These are phyloP conservation scores for Xestia rhomboidea DNA, from an alignment of 2,888 invertebrate species.

Conservation along the genomic window DNA sequence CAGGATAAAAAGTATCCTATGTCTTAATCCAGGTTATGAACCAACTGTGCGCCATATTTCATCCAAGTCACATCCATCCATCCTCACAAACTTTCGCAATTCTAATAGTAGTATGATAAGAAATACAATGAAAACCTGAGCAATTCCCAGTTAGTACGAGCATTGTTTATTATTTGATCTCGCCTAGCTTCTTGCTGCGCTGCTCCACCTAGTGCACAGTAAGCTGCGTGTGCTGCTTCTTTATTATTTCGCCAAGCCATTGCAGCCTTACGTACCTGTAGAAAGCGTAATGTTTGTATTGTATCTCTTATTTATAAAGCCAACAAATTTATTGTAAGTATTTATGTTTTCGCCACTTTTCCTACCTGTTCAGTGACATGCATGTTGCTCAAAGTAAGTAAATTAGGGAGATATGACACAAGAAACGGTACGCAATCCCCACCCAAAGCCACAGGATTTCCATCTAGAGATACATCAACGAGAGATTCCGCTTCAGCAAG, in stretches of 20 bases:
- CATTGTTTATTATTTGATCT: conserved; percentile 96
- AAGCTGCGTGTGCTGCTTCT: conserved; percentile 93
- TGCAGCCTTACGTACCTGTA: conserved; percentile 93
- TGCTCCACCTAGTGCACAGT: conserved; percentile 91
- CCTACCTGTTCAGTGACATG: conserved; percentile 93
- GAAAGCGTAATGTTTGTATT: not conserved
- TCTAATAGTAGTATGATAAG: not conserved
- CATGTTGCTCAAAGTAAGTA: conserved; percentile 94
- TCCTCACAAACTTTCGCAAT: not conserved
- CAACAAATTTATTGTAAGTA: not conserved
- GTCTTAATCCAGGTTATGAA: no score
- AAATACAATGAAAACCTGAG: conserved; percentile 81
- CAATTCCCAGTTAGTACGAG: conserved; percentile 96
- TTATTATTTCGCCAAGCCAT: conserved; percentile 95
- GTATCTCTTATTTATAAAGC: not conserved
- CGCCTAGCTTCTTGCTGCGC: conserved; percentile 92
- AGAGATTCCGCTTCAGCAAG: conserved; percentile 94
- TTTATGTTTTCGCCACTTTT: not conserved
- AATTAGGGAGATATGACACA: conserved; percentile 94
- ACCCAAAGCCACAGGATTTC: conserved; percentile 95
- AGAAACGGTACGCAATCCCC: conserved; percentile 95
- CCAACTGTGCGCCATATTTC: no score
- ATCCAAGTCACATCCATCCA: not conserved
- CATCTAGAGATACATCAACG: conserved; percentile 96
- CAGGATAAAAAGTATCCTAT: no score